Percentiles rank a stretch among this genome's conserved stretches.
Conservation (phyloP, 2,888 invertebrate species). For the Seira ritae region DNA sequence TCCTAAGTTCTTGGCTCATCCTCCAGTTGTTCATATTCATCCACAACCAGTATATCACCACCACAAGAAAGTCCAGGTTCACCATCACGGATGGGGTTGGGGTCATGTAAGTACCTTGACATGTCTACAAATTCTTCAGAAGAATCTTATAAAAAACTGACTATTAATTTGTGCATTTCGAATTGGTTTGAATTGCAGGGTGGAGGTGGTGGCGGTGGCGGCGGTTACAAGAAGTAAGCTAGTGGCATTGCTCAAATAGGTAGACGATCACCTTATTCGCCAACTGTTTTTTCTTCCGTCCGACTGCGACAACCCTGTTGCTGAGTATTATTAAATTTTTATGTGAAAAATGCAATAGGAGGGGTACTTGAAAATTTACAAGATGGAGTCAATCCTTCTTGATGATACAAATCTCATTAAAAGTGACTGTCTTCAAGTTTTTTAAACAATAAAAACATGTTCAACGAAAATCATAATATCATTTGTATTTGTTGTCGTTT, state of each 20-base stretch:
- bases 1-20: conserved; percentile 49
- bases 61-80: conserved; percentile 29
- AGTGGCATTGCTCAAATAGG: conserved; percentile 14
- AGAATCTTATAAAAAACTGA: no score
- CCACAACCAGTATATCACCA: conserved; percentile 51
- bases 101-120: conserved; percentile 41
- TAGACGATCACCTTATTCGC: neutral
- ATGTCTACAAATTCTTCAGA: neutral
- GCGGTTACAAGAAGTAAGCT: conserved; percentile 34
- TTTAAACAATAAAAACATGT: conserved; percentile 49
- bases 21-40: conserved; percentile 57
- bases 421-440: conserved; percentile 60
- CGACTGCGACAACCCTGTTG: conserved; percentile 24
- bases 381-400: neutral
- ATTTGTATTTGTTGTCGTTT: neutral
- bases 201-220: conserved; percentile 48
- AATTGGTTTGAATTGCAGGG: no score
- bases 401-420: conserved; percentile 46
- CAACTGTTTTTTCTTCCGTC: conserved; percentile 15
- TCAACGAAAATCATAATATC: conserved; percentile 8
- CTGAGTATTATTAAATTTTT: conserved; percentile 33
- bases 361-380: conserved; percentile 33
- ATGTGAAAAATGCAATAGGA: conserved; percentile 20
- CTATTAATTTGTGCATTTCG: no score
- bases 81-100: conserved; percentile 60